Percentiles rank a stretch among this genome's conserved stretches.
Evolutionary conservation across 92 coral and sea anemone genomes (phyloP).

Genomic region (Epizoanthus rinbou): DNA sequence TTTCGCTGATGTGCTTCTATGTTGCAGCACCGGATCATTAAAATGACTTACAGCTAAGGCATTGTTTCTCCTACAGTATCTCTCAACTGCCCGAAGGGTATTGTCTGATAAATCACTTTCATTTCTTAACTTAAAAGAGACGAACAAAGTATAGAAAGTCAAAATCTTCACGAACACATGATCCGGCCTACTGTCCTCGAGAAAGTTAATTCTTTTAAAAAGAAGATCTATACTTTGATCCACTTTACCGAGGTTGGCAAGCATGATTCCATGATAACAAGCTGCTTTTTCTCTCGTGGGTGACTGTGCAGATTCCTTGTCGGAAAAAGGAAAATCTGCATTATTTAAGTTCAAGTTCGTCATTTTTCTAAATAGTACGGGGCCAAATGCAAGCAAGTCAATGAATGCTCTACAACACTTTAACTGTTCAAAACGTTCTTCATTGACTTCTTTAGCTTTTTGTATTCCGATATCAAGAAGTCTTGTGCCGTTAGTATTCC

Average conservation of each 20-base stretch:
- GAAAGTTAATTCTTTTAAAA: background rate
- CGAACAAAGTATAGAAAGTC: background rate
- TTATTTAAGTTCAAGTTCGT: background rate
- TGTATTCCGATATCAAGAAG: background rate
- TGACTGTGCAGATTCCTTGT: background rate
- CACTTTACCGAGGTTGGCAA: conserved; percentile 6
- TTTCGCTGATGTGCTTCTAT: background rate
- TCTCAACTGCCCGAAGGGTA: background rate
- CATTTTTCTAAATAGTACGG: background rate
- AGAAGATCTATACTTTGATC: background rate
- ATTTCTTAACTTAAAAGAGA: background rate
- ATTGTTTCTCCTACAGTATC: background rate
- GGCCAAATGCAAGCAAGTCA: background rate
- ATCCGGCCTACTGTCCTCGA: background rate
- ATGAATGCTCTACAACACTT: background rate
- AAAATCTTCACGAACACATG: background rate
- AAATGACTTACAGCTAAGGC: background rate
- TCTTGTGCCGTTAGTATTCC: background rate
- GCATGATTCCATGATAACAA: background rate
- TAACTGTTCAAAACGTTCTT: background rate
- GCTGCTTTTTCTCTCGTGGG: background rate
- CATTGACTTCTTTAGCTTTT: background rate
- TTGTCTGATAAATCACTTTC: background rate
- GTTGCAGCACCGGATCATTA: background rate
- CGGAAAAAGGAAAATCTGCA: background rate